A percentile compares a stretch with the other conserved stretches of the same genome.
Conservation (phyloP, 92 coral and sea anemone species). For the Zoanthus sociatus region DNA sequence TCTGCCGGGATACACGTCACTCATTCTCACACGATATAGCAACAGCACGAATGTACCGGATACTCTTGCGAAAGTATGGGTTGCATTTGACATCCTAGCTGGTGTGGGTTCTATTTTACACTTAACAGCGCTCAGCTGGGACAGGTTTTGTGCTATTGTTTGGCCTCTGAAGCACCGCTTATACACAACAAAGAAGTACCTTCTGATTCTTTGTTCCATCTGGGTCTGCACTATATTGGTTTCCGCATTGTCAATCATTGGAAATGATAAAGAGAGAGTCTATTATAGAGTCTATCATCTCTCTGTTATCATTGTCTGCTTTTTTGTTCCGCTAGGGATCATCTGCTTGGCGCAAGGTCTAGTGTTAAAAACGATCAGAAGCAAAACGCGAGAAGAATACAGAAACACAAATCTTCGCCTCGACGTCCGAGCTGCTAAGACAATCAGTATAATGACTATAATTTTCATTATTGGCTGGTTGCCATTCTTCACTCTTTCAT, state of each 20-base stretch:
- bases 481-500: slow-evolving; percentile 72
- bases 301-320: slow-evolving; percentile 71
- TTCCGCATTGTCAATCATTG: slow-evolving; percentile 69
- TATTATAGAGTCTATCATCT: slow-evolving; percentile 62
- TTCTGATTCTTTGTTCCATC: slow-evolving; percentile 59
- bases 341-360: slow-evolving; percentile 73
- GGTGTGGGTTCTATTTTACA: slow-evolving; percentile 85
- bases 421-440: slow-evolving; percentile 73
- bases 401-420: slow-evolving; percentile 54
- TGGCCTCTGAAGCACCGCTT: slow-evolving; percentile 83
- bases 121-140: slow-evolving; percentile 85
- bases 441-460: slow-evolving; percentile 75
- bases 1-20: slow-evolving; percentile 75
- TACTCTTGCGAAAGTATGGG: slow-evolving; percentile 62
- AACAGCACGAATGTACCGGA: slow-evolving; percentile 23
- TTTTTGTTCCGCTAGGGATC: slow-evolving; percentile 69
- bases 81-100: slow-evolving; percentile 77
- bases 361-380: slow-evolving; percentile 59
- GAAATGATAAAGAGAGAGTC: slow-evolving; percentile 50
- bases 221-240: slow-evolving; percentile 70
- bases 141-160: slow-evolving; percentile 79
- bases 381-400: slow-evolving; percentile 42
- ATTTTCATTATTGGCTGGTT: slow-evolving; percentile 80
- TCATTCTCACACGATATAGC: slow-evolving; percentile 55
- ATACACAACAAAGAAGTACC: slow-evolving; percentile 68